Base-by-base conservation (phyloP, 2,113 vertebrate genomes). In the Cygnus atratus region DNA sequence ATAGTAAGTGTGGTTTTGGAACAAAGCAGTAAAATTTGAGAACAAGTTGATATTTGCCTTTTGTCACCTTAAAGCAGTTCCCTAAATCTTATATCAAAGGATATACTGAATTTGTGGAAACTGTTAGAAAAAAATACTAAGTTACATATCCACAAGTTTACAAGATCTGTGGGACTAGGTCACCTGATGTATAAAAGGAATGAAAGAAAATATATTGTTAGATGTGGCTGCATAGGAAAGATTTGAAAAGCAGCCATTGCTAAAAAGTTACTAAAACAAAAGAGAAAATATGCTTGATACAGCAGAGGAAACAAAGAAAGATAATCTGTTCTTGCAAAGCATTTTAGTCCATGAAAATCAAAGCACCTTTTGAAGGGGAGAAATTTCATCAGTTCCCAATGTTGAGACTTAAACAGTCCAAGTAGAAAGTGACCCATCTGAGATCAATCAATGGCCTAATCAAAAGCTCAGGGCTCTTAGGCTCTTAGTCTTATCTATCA, bases 1-100 rank as follows among this genome's bases (percentile, higher is more conserved):
- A 96, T 21, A 96, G 48, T 84, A 92, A 84, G 33, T 83, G 31
- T 46, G 70, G 48, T 88, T 94, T 96, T 87, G 86, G 85, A 96
- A 93, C 68, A 84, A 61, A 91, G 68, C 65, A 86, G 62, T 48
- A 94, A 90, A 87, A 35, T 33, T 68, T 58, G 33, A 90, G 33
- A 93, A 57, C 16, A 77, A 90, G 19, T 81, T 57, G 76, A 14
- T 88, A 52, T 65, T 88, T 92, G 33, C 35, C 65, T 84, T 93
- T 94, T 96, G 13, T 68, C 33, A 17, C 33, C 52, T 80, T 55
- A 62, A 90, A 94, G 24, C 25, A 46, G 35, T 66, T 94, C 21
- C 13, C 62, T 76, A 86, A 84, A 92, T 0, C 25, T 90, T 82
- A 19, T 68, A 61, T 35, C 35, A 63, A 52, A 82, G 39, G 61